Base-by-base conservation (phyloP, 2,113 vertebrate genomes). In the Hemiprocne comata region DNA sequence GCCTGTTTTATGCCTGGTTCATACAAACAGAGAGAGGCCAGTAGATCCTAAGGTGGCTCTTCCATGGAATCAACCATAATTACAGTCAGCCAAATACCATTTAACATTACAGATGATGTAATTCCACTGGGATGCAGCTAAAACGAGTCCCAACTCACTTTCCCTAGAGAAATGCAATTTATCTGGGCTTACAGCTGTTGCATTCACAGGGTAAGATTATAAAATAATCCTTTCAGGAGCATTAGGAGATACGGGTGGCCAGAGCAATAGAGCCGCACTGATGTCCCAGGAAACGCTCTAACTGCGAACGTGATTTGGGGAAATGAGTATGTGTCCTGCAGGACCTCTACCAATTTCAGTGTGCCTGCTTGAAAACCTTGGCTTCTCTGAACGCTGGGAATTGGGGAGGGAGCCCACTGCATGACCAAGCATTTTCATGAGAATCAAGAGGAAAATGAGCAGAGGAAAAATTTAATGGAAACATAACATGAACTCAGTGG, bases 181-280 rank as follows among this genome's bases (percentile, higher is more conserved):
- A 96, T 97, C 95, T 85, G 77, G 88, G 90, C 73, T 96, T 97
- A 96, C 90, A 94, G 95, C 92, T 94, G 90, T 87, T 93, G 86
- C 73, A 90, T 94, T 94, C 90, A 87, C 65, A 76, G 95, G 86
- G 26, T 62, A 76, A 96, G 96, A 95, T 92, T 92, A 96, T 79
- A 72, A 78, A 90, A 90, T 97, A 96, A 97, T 95, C 95, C 96
- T 69, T 95, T 93, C 94, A 87, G 83, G n/a, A 81, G 90, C 94
- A 82, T 96, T 89, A 96, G 85, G 57, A 92, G 76, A 79, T 55
- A 78, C 0, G 57, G 88, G 94, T 93, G 95, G 83, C 66, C 93
- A 46, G 33, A 87, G 92, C 70, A 78, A 81, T 2, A 13, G 79
- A 54, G 66, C 46, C 1, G 0, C 25, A 33, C 46, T 2, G 19